Conservation (phyloP, 2,797 vertebrate genomes). For the Ciconia nigra region DNA sequence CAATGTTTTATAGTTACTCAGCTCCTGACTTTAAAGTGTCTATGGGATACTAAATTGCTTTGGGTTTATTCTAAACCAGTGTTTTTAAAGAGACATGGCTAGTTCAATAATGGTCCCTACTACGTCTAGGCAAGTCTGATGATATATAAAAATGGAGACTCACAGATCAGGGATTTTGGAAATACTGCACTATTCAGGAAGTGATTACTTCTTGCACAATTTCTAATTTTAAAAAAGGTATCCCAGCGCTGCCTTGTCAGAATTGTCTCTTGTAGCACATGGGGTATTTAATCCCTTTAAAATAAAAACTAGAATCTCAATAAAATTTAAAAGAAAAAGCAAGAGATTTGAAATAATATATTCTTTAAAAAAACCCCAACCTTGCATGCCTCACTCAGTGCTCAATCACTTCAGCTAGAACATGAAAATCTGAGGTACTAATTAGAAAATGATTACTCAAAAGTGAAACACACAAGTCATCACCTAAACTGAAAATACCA, state of each 20-base stretch:
- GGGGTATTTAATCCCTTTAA: not conserved
- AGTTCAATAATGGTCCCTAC: not conserved
- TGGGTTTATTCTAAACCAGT: not conserved
- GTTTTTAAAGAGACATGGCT: not conserved
- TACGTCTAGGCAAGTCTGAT: not conserved
- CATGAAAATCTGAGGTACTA: not conserved
- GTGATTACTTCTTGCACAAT: not conserved
- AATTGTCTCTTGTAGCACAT: not conserved
- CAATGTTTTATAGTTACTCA: not conserved
- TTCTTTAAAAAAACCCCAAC: not conserved
- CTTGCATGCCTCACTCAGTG: not conserved
- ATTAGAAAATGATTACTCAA: not conserved
- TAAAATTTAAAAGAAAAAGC: not conserved
- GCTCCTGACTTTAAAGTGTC: not conserved
- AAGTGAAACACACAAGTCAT: not conserved
- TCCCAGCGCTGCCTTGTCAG: not conserved
- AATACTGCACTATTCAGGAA: not conserved
- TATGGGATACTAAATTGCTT: not conserved
- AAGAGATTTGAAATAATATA: not conserved
- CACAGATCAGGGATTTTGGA: not conserved
- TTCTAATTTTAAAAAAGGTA: not conserved
- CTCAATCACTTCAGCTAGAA: not conserved
- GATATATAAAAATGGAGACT: not conserved
- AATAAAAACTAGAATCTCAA: not conserved
- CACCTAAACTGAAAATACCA: not conserved